phyloP scores from a whole-genome alignment of 2,888 invertebrate genomes.

The Quadriops clusia region DNA sequence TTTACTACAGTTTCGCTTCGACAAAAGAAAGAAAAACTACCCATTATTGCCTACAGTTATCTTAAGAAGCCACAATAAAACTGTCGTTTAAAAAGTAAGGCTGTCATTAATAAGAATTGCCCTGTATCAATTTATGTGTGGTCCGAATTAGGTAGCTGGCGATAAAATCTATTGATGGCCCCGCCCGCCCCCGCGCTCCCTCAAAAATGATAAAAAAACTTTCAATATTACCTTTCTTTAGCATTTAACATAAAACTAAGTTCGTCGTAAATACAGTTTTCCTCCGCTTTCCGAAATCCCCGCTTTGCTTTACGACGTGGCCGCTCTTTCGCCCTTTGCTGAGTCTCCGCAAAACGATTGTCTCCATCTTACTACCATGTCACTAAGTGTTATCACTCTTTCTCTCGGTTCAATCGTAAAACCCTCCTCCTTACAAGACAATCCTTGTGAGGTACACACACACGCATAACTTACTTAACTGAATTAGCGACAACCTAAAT shows the following conservation, averaged over 20 bases:
- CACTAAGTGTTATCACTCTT: too few relatives aligned
- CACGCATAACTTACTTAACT: too few relatives aligned
- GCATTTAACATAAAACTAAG: conserved; percentile 1
- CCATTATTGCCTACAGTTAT: conserved; percentile 40
- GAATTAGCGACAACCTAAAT: too few relatives aligned
- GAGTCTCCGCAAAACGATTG: too few relatives aligned
- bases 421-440: too few relatives aligned
- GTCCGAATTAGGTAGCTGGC: conserved; percentile 30
- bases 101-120: conserved; percentile 36
- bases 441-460: too few relatives aligned
- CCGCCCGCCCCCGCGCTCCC: conserved; percentile 18
- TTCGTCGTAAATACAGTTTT: too few relatives aligned
- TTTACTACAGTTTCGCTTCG: conserved; percentile 32
- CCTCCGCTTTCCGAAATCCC: too few relatives aligned
- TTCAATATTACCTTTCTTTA: conserved; percentile 15
- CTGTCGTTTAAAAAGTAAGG: conserved; percentile 36
- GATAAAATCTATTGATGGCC: conserved; percentile 25
- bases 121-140: conserved; percentile 33
- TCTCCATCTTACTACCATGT: too few relatives aligned
- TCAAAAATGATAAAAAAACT: conserved; percentile 24
- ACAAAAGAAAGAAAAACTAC: conserved; percentile 36
- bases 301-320: too few relatives aligned
- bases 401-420: too few relatives aligned
- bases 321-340: too few relatives aligned
- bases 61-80: conserved; percentile 39